Evolutionary conservation across 1,140 invertebrate species (phyloP), one percentile per base, ranked within the genome.

Genomic region (Solenopsis invicta): DNA sequence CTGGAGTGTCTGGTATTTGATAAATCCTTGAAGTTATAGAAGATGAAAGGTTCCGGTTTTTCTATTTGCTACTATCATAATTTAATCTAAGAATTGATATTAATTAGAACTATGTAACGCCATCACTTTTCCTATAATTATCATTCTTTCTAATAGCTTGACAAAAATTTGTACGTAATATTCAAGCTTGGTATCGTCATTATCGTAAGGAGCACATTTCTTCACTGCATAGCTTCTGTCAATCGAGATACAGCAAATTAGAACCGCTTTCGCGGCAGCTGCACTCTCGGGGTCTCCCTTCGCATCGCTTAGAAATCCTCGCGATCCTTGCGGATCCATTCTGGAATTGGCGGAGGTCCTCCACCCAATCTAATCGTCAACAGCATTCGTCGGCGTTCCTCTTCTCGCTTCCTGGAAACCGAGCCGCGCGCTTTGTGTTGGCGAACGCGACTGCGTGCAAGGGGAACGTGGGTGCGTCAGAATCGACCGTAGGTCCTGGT

Each of bases 321-420:
- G 64, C 76, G 77, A 74, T 89, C 86, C 89, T 88, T 62, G 85
- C 85, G 87, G 89, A 93, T 93, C 91, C 89, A 93, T 92, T 93
- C 71, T 64, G 52, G 34, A 87, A 81, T 78, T 62, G 62, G 56
- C 50, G 48, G 59, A 81, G 74, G 41, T 59, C 45, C 52, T 72
- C 78, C 86, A 74, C 90, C 21, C 93, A 94, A 94, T 94, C 94
- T 94, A 94, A 94, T 94, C 94, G 91, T 87, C 87, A 88, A 24
- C 86, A 92, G 90, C 29, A 54, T 54, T 74, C 88, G 91, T 88
- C 90, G 90, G 89, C 88, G 92, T 92, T 92, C 91, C 89, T 90
- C 87, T 91, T 91, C 89, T 91, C 89, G 87, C 93, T 94, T 94
- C 94, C 93, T 91, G 94, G 94, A 94, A 94, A 94, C 88, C 91